Evolutionary conservation across 2,797 vertebrate genomes (phyloP), one percentile per base, ranked within the genome.

Genomic region (Macropus fuliginosus): DNA sequence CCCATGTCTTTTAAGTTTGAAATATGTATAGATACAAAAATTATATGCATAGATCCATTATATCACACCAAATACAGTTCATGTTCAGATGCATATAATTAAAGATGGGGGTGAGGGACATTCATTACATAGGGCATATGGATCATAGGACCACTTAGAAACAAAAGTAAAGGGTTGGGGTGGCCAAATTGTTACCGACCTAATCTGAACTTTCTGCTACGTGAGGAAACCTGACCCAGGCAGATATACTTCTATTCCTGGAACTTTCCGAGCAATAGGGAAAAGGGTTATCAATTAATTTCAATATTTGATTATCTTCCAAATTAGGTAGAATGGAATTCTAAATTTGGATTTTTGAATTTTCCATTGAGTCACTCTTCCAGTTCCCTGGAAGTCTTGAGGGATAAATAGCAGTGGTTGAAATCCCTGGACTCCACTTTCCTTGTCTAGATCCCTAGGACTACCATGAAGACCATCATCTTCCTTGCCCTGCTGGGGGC

Each of bases 401-500:
- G 3, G 40, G 81, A 97, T 95, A 97, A 97, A 96, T 95, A 95
- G 18, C 50, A 57, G 1, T 46, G 27, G 55, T 14, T 31, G 28
- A 27, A 55, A 94, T 12, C 0, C 5, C 55, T 74, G 54, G 31
- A 1, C 1, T 9, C 24, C 9, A 13, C 16, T 57, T 57, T 11
- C 1, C n/a, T 5, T 54, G 87, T 14, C 5, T 59, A 91, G 40
- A 31, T 8, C 4, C 27, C 28, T 54, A 57, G 57, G 96, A 87
- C 62, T 96, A 98, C 56, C 97, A 99, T 99, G 98, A 99, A 99
- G 98, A 74, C 57, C 56, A 93, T 99, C 54, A 24, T 98, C 90
- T 96, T 99, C 89, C 97, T 99, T 54, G 98, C 97, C 97, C 94
- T 99, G 92, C 96, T 99, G 55, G 98, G 98, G 96, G 98, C 98